Evolutionary conservation across 2,797 vertebrate genomes (phyloP).

Genomic region (Chrosomus eos): DNA sequence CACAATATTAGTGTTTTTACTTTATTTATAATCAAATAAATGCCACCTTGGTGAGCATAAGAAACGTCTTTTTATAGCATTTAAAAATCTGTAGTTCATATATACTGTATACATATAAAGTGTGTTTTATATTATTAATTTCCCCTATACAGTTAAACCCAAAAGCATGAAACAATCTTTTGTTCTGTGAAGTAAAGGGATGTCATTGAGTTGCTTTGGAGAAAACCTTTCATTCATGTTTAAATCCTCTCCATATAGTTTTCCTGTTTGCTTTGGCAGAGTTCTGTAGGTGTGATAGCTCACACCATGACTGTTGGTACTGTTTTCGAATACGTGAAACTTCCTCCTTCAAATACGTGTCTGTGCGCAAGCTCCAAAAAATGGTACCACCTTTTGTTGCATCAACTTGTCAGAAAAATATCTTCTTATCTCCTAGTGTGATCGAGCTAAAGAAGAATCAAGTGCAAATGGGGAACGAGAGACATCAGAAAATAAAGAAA

Average conservation of each 20-base stretch:
- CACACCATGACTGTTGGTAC: constrained; percentile 53
- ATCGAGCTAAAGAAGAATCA: constrained; percentile 20
- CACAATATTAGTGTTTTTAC: not conserved
- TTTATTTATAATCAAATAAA: not conserved
- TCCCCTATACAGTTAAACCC: not conserved
- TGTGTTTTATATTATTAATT: not conserved
- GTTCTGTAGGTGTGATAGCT: constrained; percentile 45
- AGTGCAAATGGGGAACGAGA: constrained; percentile 39
- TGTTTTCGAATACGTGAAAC: constrained; percentile 55
- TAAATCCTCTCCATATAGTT: constrained; percentile 39
- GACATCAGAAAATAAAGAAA: constrained; percentile 40
- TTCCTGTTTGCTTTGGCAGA: constrained; percentile 17
- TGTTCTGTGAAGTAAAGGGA: not conserved
- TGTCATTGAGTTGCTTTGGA: constrained; percentile 6
- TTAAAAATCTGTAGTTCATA: not conserved
- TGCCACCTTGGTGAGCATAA: not conserved
- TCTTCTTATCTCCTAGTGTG: constrained; percentile 30
- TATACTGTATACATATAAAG: not conserved
- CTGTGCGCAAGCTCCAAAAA: constrained; percentile 25
- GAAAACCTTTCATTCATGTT: constrained; percentile 17
- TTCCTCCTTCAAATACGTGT: constrained; percentile 55
- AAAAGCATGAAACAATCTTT: not conserved
- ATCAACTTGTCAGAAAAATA: constrained; percentile 34
- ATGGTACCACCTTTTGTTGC: not conserved
- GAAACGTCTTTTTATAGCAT: not conserved